Percentiles rank a stretch among this genome's conserved stretches.
Evolutionary conservation across 1,140 invertebrate species (phyloP).

Genomic region (Aphelinus atriplicis): DNA sequence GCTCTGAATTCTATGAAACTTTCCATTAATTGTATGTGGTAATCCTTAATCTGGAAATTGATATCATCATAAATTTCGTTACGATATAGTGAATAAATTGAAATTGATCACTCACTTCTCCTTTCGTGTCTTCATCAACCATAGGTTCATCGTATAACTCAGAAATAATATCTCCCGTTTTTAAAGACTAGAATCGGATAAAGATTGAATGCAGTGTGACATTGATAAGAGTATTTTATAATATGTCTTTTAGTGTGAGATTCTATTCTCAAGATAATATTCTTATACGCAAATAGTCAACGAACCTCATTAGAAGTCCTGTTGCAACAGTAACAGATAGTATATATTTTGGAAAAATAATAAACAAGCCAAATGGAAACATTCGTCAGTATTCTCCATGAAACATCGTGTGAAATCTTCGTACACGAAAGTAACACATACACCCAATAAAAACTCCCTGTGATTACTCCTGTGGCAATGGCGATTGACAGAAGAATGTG

Average conservation of each 20-base stretch:
- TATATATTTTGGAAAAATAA: conserved; percentile 13
- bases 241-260: too few relatives aligned
- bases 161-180: conserved; percentile 30
- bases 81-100: neutral
- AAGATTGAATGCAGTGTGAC: too few relatives aligned
- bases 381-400: neutral
- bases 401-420: neutral
- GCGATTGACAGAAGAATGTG: conserved; percentile 30
- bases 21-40: conserved; percentile 33
- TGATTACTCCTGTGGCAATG: neutral
- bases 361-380: neutral
- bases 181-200: neutral
- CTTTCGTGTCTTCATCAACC: conserved; percentile 17
- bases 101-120: conserved; percentile 4
- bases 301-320: neutral
- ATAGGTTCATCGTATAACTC: conserved; percentile 32
- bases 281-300: neutral
- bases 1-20: conserved; percentile 40
- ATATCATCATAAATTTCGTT: conserved; percentile 3
- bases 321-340: conserved; percentile 1
- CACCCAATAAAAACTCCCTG: neutral
- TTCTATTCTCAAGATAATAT: too few relatives aligned
- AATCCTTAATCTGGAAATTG: conserved; percentile 37
- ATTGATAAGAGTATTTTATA: too few relatives aligned
- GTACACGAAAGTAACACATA: neutral